phyloP scores from a whole-genome alignment of 2,888 invertebrate species.

The Cephus spinipes region DNA sequence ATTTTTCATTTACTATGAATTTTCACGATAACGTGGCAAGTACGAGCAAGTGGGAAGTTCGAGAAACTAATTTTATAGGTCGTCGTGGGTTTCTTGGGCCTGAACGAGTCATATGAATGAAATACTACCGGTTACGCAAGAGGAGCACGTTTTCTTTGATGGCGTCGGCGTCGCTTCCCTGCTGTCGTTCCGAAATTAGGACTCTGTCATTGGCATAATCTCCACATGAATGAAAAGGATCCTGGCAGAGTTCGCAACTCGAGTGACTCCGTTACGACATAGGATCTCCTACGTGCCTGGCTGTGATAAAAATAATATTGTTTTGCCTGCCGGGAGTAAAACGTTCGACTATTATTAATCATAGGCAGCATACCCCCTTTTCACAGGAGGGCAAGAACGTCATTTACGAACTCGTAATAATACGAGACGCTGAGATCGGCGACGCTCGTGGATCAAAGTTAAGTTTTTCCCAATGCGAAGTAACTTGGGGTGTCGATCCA shows the following conservation, averaged over 20 bases:
- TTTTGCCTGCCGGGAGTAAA: constrained; percentile 27
- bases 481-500: not conserved
- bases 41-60: not conserved
- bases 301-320: constrained; percentile 37
- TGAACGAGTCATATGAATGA: constrained; percentile 45
- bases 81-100: not conserved
- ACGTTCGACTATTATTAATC: constrained; percentile 45
- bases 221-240: constrained; percentile 49
- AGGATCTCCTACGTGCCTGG: constrained; percentile 33
- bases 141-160: constrained; percentile 9
- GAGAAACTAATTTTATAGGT: not conserved
- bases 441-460: not conserved
- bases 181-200: constrained; percentile 22
- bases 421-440: not conserved
- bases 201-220: constrained; percentile 31
- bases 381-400: not conserved
- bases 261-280: not conserved
- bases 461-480: not conserved
- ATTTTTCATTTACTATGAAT: not conserved
- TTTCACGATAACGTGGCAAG: not conserved
- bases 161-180: constrained; percentile 10
- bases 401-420: not conserved
- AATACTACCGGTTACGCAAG: constrained; percentile 36
- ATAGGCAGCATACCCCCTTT: constrained; percentile 4
- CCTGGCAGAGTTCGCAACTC: constrained; percentile 17